A percentile compares a stretch with the other conserved stretches of the same genome.
Evolutionary conservation across 2,797 vertebrate species (phyloP).

Genomic region (Falco concolor): DNA sequence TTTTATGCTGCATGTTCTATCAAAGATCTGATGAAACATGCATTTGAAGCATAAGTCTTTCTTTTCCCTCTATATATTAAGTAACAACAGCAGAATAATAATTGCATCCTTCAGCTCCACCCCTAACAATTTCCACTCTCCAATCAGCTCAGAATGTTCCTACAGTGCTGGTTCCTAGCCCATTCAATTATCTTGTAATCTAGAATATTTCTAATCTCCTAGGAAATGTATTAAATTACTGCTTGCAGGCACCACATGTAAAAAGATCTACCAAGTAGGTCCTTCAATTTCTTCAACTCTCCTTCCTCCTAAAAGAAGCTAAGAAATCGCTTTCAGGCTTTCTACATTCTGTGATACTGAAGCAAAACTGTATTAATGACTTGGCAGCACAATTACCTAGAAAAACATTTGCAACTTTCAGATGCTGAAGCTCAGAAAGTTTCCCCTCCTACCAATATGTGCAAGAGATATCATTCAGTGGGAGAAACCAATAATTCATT

Average conservation of each 20-base stretch:
- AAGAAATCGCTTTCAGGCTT: neutral
- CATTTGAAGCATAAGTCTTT: neutral
- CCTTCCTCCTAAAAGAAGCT: neutral
- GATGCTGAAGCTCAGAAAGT: neutral
- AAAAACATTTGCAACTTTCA: neutral
- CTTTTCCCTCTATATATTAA: neutral
- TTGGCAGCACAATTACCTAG: neutral
- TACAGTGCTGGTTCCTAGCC: neutral
- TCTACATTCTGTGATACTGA: neutral
- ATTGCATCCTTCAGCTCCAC: neutral
- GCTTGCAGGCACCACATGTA: neutral
- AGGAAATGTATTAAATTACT: slow-evolving; percentile 33
- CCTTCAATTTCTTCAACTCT: neutral
- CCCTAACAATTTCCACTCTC: slow-evolving; percentile 10
- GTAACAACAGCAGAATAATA: neutral
- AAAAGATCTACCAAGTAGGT: neutral
- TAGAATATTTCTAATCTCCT: slow-evolving; percentile 39
- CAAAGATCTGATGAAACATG: neutral
- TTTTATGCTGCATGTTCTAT: neutral
- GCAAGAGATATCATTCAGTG: neutral
- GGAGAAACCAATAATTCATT: neutral
- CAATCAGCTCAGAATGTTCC: neutral
- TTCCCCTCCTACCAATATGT: neutral
- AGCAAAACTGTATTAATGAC: neutral
- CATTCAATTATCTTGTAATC: slow-evolving; percentile 51